Base-by-base conservation (phyloP, 2,888 invertebrate species). In the Neuroscelio doddi region DNA sequence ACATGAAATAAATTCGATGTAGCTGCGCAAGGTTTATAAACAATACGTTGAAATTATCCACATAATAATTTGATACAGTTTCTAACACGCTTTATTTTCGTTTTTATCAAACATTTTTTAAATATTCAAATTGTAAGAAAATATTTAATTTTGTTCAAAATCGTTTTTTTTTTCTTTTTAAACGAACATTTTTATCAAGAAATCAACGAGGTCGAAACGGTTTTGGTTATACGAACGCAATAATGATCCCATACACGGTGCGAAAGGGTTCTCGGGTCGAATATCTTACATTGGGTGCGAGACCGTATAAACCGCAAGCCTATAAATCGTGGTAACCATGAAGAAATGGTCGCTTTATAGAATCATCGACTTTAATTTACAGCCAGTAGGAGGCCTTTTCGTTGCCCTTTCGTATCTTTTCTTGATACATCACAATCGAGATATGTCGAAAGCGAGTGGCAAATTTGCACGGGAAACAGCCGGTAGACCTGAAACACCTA, bases 341-440 rank as follows among this genome's bases (percentile, higher is more conserved):
- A 70, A 66, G 57, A 52, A 61, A 66, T 56, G 44, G 52, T 61
- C 53, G 68, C 69, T 68, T 74, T 71, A 70, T 69, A 68, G 70
- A 74, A 75, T 75, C 70, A 57, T 70, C 52, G 70, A 58, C 65
- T 65, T 71, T 72, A 74, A 78, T 76, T 76, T 76, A 75, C 69
- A 66, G 59, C 64, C 70, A 55, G 69, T 67, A 70, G 73, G 70
- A 70, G 69, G 71, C 64, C 41, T 16, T 15, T 55, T 38, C 45
- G 36, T n/a, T 16, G 30, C 32, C 53, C 42, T 65, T 42, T 68
- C 29, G 42, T 29, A 47, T 52, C 45, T 53, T n/a, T 27, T 57
- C 36, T 59, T 52, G 52, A 57, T 65, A 55, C 39, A 61, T 57
- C 51, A 69, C 64, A 63, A 69, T 68, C 46, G 65, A 62, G 62